A percentile compares a stretch with the other conserved stretches of the same genome.
Evolutionary conservation across 2,113 vertebrate genomes (phyloP).

Genomic region (Zeus faber): DNA sequence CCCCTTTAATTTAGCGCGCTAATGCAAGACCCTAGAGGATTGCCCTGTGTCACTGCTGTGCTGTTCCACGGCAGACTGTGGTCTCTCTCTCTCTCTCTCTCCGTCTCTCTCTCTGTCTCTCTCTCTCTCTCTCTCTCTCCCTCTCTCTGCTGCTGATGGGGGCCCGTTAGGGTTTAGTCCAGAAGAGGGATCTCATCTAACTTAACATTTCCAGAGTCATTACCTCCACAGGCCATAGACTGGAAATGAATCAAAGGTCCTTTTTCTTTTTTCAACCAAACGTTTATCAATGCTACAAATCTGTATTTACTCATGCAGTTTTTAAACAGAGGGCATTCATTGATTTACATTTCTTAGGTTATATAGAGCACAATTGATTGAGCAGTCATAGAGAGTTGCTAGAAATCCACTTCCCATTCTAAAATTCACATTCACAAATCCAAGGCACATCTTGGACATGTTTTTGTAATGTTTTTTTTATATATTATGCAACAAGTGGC

Average conservation of each 20-base stretch:
- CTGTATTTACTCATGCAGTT: too few relatives aligned
- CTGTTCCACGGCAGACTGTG: slow-evolving; percentile 45
- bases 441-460: too few relatives aligned
- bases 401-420: too few relatives aligned
- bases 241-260: slow-evolving; percentile 58
- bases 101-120: slow-evolving; percentile 44
- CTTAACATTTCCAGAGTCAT: slow-evolving; percentile 72
- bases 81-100: slow-evolving; percentile 37
- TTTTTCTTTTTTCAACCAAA: slow-evolving; percentile 61
- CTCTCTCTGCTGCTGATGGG: neutral
- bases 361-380: too few relatives aligned
- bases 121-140: slow-evolving; percentile 5
- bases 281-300: slow-evolving; percentile 39
- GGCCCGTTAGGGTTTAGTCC: slow-evolving; percentile 71
- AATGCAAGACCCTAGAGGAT: slow-evolving; percentile 80
- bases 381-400: too few relatives aligned
- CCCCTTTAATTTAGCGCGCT: slow-evolving; percentile 81
- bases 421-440: too few relatives aligned
- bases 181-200: slow-evolving; percentile 72
- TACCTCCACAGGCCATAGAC: slow-evolving; percentile 64
- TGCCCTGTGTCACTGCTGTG: slow-evolving; percentile 72
- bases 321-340: too few relatives aligned
- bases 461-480: too few relatives aligned
- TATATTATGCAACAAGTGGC: too few relatives aligned
- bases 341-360: too few relatives aligned